Conservation (phyloP, 2,113 vertebrate species). For the Myotis brandtii region DNA sequence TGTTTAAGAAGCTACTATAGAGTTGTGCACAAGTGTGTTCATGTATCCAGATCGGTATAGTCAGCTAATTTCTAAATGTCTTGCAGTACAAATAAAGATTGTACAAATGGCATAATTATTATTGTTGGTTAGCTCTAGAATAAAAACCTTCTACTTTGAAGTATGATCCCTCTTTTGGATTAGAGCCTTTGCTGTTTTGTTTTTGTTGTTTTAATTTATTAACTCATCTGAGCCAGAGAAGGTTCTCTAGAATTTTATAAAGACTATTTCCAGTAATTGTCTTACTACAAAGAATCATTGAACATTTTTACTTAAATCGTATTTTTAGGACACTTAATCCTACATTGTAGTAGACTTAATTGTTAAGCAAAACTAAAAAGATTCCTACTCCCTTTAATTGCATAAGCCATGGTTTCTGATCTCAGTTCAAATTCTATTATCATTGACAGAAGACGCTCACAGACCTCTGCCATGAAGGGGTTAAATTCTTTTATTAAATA, state of each 20-base stretch:
- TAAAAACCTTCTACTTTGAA: slow-evolving; percentile 21
- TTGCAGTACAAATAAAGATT: neutral
- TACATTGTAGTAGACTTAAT: slow-evolving; percentile 23
- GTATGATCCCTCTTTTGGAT: neutral
- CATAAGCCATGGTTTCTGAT: slow-evolving; percentile 50
- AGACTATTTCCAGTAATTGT: neutral
- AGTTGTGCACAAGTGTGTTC: neutral
- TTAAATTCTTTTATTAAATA: slow-evolving; percentile 84
- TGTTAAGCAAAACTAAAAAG: slow-evolving; percentile 50
- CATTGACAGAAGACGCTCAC: neutral
- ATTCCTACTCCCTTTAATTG: slow-evolving; percentile 41
- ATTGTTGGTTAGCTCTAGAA: slow-evolving; percentile 4
- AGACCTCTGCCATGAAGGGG: slow-evolving; percentile 71
- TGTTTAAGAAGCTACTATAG: neutral
- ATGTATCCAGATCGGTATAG: neutral
- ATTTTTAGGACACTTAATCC: slow-evolving; percentile 26
- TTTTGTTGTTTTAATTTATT: neutral
- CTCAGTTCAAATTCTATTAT: slow-evolving; percentile 11
- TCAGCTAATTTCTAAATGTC: neutral
- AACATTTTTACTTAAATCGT: slow-evolving; percentile 16
- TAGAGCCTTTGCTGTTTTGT: slow-evolving; percentile 1
- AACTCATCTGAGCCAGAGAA: neutral
- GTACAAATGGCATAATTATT: neutral
- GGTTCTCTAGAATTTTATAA: slow-evolving; percentile 24
- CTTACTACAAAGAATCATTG: neutral